phyloP scores from a whole-genome alignment of 1,140 invertebrate genomes.

The Orchestia grillus region DNA sequence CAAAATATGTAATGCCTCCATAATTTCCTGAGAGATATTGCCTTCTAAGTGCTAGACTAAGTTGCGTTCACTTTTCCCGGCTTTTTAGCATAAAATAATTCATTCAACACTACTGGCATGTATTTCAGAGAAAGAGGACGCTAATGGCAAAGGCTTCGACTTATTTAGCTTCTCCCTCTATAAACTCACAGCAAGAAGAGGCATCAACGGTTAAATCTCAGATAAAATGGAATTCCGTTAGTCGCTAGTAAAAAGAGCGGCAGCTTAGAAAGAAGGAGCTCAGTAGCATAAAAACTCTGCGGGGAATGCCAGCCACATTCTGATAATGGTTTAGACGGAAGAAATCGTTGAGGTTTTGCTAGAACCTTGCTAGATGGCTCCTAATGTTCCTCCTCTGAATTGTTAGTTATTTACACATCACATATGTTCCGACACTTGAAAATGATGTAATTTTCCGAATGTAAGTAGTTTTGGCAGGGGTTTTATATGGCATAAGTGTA shows the following conservation, averaged over 20 bases:
- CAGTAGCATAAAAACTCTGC: neutral
- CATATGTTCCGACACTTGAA: neutral
- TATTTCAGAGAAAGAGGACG: neutral
- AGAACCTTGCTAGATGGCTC: neutral
- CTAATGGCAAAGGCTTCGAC: neutral
- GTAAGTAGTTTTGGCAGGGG: no score
- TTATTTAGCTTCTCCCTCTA: neutral
- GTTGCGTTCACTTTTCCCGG: neutral
- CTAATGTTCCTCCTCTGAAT: neutral
- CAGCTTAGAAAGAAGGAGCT: neutral
- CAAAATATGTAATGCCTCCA: neutral
- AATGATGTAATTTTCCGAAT: no score
- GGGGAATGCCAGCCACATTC: neutral
- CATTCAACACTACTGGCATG: neutral
- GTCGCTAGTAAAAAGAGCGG: neutral
- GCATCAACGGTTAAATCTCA: neutral
- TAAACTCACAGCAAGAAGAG: neutral
- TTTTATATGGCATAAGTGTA: no score
- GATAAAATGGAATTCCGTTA: neutral
- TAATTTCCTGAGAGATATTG: neutral
- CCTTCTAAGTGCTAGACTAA: neutral
- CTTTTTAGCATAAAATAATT: neutral
- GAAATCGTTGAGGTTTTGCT: neutral
- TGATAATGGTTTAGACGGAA: neutral
- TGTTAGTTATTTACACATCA: neutral